A percentile compares a stretch with the other conserved stretches of the same genome.
phyloP scores from a whole-genome alignment of 2,797 vertebrate genomes.

The Phoeniculus purpureus region DNA sequence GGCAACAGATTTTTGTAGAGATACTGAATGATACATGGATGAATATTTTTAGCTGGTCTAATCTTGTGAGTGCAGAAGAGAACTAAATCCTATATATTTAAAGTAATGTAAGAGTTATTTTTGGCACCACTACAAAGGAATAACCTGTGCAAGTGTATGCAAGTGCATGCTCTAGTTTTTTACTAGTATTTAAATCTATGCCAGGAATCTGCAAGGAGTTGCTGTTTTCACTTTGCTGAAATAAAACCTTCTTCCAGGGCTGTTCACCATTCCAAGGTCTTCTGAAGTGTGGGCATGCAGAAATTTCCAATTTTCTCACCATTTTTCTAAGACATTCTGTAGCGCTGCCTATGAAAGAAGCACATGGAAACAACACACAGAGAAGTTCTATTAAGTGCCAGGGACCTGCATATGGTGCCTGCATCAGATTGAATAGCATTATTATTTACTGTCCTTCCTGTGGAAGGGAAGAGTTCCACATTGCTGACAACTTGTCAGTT shows the following conservation, averaged over 20 bases:
- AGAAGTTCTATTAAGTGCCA: background rate
- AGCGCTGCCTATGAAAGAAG: background rate
- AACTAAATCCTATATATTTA: background rate
- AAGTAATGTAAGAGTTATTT: constrained; percentile 28
- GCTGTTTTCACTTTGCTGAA: background rate
- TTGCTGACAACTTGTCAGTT: background rate
- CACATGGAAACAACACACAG: constrained; percentile 20
- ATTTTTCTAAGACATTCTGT: constrained; percentile 5
- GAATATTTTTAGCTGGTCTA: background rate
- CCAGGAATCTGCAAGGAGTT: background rate
- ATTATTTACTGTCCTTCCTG: background rate
- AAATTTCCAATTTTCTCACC: constrained; percentile 20
- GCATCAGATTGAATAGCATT: background rate
- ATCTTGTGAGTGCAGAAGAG: background rate
- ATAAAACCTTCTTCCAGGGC: constrained; percentile 34
- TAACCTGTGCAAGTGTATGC: background rate
- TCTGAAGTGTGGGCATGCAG: constrained; percentile 1
- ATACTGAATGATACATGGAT: background rate
- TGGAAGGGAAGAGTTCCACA: background rate
- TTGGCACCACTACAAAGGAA: constrained; percentile 25
- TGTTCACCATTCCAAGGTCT: constrained; percentile 18
- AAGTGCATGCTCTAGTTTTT: background rate
- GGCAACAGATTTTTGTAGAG: background rate
- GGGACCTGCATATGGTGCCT: background rate
- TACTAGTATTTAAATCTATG: constrained; percentile 32